phyloP scores from a whole-genome alignment of 1,140 invertebrate species.

The Steinernema khuongi region DNA sequence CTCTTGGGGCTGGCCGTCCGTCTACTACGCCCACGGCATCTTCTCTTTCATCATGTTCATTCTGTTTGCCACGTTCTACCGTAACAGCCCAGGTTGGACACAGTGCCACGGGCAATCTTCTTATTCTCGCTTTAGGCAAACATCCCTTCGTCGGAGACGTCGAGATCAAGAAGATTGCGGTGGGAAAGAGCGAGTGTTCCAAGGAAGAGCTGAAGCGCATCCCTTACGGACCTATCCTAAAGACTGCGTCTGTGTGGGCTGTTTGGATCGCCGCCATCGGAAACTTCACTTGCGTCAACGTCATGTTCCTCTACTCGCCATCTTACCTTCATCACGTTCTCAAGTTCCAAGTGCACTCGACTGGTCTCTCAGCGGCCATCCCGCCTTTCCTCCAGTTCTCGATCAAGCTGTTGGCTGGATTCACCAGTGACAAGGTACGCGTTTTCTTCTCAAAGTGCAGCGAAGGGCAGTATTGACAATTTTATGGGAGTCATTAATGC shows the following conservation, averaged over 20 bases:
- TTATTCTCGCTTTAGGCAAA: constrained; percentile 26
- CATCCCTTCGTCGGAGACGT: constrained; percentile 42
- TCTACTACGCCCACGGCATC: constrained; percentile 33
- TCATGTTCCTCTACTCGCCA: constrained; percentile 31
- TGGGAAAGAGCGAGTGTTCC: constrained; percentile 24
- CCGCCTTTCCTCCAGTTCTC: constrained; percentile 31
- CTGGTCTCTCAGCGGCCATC: constrained; percentile 33
- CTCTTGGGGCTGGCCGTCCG: constrained; percentile 31
- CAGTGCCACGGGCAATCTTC: background rate
- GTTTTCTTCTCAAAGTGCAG: too few species aligned
- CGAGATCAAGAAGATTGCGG: constrained; percentile 33
- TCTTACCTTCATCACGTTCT: constrained; percentile 32
- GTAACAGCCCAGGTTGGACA: constrained; percentile 32
- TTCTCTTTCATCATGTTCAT: constrained; percentile 31
- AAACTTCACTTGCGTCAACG: constrained; percentile 35
- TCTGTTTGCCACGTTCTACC: constrained; percentile 37
- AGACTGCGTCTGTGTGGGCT: constrained; percentile 39
- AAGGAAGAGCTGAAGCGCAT: constrained; percentile 34
- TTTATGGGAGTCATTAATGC: background rate
- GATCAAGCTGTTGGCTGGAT: constrained; percentile 34
- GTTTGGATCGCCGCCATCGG: constrained; percentile 36
- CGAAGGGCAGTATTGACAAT: background rate
- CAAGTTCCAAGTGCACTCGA: constrained; percentile 29
- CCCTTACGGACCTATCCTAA: constrained; percentile 37
- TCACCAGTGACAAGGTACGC: constrained; percentile 35